These are phyloP conservation scores for Suncus etruscus DNA, from an alignment of 2,113 vertebrate genomes.

Conservation along the genomic window DNA sequence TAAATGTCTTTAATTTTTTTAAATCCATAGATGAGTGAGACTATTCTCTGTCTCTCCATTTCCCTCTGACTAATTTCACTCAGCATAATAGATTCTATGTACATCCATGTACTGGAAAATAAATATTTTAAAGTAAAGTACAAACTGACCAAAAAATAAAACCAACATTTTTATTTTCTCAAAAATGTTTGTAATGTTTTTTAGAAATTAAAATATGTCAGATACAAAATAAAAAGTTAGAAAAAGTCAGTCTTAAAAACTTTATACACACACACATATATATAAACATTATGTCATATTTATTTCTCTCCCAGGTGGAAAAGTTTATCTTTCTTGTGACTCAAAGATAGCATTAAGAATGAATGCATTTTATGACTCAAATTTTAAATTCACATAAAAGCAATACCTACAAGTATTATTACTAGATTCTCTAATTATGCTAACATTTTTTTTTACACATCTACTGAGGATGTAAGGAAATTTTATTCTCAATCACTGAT, in stretches of 20 bases:
- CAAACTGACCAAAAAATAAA: not conserved
- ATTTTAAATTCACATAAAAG: conserved; percentile 56
- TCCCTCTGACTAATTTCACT: too few relatives aligned
- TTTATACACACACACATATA: not conserved
- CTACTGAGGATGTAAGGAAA: conserved; percentile 58
- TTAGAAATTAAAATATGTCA: conserved; percentile 24
- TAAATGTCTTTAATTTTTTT: too few relatives aligned
- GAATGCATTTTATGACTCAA: conserved; percentile 53
- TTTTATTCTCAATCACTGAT: conserved; percentile 51
- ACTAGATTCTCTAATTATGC: conserved; percentile 57
- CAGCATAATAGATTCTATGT: too few relatives aligned
- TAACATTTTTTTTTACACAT: not conserved
- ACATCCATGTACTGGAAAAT: too few relatives aligned
- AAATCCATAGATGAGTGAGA: too few relatives aligned
- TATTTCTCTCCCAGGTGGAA: conserved; percentile 56
- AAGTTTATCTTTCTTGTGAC: conserved; percentile 32
- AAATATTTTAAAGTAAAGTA: conserved; percentile 35
- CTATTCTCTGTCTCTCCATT: too few relatives aligned
- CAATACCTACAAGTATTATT: conserved; percentile 59
- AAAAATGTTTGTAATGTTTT: not conserved
- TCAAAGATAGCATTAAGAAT: conserved; percentile 52
- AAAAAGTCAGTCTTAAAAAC: conserved; percentile 18
- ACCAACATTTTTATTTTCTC: not conserved
- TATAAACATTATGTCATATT: conserved; percentile 32
- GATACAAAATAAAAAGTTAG: not conserved